Evolutionary conservation across 2,113 vertebrate species (phyloP).

Genomic region (Xiphias gladius): DNA sequence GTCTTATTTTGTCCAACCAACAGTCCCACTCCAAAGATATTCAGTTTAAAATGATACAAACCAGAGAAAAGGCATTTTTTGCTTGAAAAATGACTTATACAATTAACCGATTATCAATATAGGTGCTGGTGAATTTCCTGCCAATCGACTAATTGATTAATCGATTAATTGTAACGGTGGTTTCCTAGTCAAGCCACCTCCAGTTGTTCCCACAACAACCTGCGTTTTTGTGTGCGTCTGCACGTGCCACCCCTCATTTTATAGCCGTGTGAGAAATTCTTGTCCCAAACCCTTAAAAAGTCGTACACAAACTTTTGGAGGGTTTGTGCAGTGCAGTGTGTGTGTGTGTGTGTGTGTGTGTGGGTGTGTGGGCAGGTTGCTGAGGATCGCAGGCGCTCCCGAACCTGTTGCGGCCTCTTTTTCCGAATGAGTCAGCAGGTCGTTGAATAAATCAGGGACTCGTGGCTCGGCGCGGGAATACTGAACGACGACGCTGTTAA

Average conservation of each 20-base stretch:
- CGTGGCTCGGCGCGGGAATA: constrained; percentile 29
- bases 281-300: background rate
- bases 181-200: background rate
- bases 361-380: constrained; percentile 32
- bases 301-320: background rate
- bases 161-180: background rate
- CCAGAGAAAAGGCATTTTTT: too few relatives aligned
- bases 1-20: too few relatives aligned
- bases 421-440: constrained; percentile 10
- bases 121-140: too few relatives aligned
- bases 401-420: constrained; percentile 4
- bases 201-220: background rate
- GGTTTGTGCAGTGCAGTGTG: constrained; percentile 18
- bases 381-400: constrained; percentile 9
- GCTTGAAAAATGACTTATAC: too few relatives aligned
- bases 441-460: constrained; percentile 46
- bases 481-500: background rate
- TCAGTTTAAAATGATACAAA: too few relatives aligned
- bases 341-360: too few relatives aligned
- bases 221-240: background rate
- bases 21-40: too few relatives aligned
- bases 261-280: constrained; percentile 1
- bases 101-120: too few relatives aligned
- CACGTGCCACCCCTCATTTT: background rate
- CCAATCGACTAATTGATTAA: background rate